These are phyloP conservation scores for Ascidia mentula DNA, from an alignment of 23 tunicate species.

Conservation along the genomic window DNA sequence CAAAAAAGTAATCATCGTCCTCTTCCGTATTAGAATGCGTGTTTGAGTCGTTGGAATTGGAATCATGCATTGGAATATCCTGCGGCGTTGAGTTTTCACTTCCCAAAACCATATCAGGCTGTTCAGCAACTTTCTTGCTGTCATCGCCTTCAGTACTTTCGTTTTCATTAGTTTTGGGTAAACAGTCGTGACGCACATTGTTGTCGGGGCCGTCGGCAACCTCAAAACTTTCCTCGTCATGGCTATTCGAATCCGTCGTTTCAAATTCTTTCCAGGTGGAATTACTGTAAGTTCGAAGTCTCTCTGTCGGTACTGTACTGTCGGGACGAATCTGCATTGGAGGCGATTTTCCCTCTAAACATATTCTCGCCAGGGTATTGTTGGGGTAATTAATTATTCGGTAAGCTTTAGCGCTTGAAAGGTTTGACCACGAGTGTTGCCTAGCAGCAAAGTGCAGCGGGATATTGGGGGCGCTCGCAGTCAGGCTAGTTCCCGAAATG, in stretches of 20 bases:
- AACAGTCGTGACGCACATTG: too few relatives aligned
- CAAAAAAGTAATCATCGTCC: not conserved
- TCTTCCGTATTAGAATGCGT: not conserved
- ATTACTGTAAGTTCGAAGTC: not conserved
- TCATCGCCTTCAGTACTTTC: too few relatives aligned
- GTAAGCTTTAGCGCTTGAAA: slow-evolving; percentile 13
- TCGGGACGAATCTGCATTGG: slow-evolving; percentile 8
- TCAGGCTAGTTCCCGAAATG: not conserved
- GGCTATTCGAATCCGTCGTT: not conserved
- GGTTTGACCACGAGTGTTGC: slow-evolving; percentile 8
- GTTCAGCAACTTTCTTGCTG: too few relatives aligned
- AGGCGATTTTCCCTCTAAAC: slow-evolving; percentile 46
- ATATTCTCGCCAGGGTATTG: slow-evolving; percentile 37
- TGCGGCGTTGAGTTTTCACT: not conserved
- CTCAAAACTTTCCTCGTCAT: too few relatives aligned
- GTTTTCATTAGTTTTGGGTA: too few relatives aligned
- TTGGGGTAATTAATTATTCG: slow-evolving; percentile 33
- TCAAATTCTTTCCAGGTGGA: not conserved
- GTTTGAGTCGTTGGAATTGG: not conserved
- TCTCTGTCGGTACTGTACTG: not conserved
- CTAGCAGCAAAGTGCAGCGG: not conserved
- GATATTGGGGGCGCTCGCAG: not conserved
- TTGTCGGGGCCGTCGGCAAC: too few relatives aligned
- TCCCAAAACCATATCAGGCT: not conserved
- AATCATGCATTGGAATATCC: not conserved